Evolutionary conservation across 2,113 vertebrate genomes (phyloP).

Genomic region (Gobius niger): DNA sequence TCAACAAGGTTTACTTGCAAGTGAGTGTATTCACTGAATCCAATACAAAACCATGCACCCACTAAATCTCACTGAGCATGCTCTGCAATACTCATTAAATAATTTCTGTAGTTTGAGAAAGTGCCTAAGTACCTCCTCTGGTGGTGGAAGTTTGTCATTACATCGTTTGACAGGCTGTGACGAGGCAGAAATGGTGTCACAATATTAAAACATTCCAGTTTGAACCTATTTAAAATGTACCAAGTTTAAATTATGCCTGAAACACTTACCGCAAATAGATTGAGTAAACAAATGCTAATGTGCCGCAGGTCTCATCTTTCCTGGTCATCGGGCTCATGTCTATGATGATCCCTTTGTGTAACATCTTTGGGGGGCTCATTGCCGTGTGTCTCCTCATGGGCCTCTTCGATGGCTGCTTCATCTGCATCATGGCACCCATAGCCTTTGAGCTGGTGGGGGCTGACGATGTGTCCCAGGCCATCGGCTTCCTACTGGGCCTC

Average conservation of each 20-base stretch:
- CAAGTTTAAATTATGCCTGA: not conserved
- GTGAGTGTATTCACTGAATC: constrained; percentile 62
- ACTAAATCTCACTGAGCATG: not conserved
- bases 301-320: constrained; percentile 86
- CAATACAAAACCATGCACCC: not conserved
- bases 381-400: constrained; percentile 96
- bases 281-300: not conserved
- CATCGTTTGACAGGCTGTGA: too few species aligned
- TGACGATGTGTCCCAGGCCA: constrained; percentile 91
- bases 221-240: too few species aligned
- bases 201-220: too few species aligned
- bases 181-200: too few species aligned
- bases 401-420: constrained; percentile 96
- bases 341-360: constrained; percentile 94
- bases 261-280: not conserved
- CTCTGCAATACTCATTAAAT: too few species aligned
- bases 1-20: constrained; percentile 95
- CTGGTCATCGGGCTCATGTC: constrained; percentile 94
- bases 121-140: not conserved
- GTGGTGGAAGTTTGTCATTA: too few species aligned
- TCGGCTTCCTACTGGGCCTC: constrained; percentile 93
- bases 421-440: constrained; percentile 97
- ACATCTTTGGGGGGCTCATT: constrained; percentile 84
- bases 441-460: constrained; percentile 93
- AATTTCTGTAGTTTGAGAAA: too few species aligned